Base-by-base conservation (phyloP, 2,113 vertebrate species). In the Pipa parva region DNA sequence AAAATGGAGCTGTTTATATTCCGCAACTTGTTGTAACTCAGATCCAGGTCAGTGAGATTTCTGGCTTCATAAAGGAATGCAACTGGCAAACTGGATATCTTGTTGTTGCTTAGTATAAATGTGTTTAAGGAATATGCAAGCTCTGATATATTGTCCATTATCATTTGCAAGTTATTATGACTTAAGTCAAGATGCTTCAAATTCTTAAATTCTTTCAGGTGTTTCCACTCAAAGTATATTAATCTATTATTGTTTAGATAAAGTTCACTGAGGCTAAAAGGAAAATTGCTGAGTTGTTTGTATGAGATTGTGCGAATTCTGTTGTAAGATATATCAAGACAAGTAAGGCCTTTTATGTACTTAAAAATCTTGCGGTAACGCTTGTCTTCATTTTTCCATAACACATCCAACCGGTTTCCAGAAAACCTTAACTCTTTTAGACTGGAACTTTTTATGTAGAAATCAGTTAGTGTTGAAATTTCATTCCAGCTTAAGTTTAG, bases 391-490 rank as follows among this genome's bases (percentile, higher is more conserved):
- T 65, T 26, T 64, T 81, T 85, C 89, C 91, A 89, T 72, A 92
- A 76, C 11, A 20, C 77, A 7, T 84, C 84, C 1, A 93, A 56
- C 3, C 65, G 0, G 20, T 94, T 95, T 0, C 77, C 1, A 37
- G 76, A 5, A 68, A 93, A 92, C 28, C 67, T 78, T 2, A 91
- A 78, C 45, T 92, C 87, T 26, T 73, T 50, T 48, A 93, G 75
- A 20, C 89, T 92, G 1, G 0, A 18, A 45, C 89, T 93, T 11
- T 55, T 59, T 59, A 89, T 50, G 2, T 31, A 20, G 50, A 77
- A 88, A 2, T 87, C 86, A 1, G 88, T 90, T 71, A 92, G 72
- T 1, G 78, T 90, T n/a, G 50, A 84, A 73, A 94, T 92, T 2
- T 3, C 3, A 0, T 91, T 92, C 29, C 50, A 17, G 27, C 75